phyloP scores from a whole-genome alignment of 2,113 vertebrate species.

The Chloebia gouldiae region DNA sequence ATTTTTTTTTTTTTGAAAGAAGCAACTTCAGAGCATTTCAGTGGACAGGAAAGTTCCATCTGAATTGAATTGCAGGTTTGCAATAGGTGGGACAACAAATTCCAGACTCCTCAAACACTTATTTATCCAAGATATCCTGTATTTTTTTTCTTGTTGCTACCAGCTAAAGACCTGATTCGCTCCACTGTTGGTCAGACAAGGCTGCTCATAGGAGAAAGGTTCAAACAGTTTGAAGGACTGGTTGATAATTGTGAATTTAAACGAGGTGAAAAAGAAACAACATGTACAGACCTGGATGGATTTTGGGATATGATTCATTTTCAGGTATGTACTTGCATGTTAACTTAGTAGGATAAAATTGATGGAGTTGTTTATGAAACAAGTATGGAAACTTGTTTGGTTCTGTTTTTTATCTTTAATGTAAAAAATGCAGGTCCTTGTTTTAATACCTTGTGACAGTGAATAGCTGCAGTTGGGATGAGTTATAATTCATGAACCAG shows the following conservation, averaged over 20 bases:
- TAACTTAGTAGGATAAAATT: background rate
- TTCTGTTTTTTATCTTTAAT: background rate
- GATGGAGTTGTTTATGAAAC: background rate
- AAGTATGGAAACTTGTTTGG: background rate
- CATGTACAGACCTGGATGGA: constrained; percentile 89
- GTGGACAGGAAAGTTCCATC: background rate
- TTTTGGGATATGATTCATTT: constrained; percentile 97
- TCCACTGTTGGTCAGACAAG: constrained; percentile 87
- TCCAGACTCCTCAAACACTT: background rate
- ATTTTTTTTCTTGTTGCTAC: background rate
- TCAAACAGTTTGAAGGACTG: constrained; percentile 89
- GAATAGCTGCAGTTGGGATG: background rate
- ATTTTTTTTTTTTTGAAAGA: background rate
- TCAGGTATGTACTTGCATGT: constrained; percentile 68
- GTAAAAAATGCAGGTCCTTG: background rate
- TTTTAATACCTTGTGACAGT: background rate
- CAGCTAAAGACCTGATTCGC: constrained; percentile 88
- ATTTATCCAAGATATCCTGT: background rate
- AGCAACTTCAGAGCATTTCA: background rate
- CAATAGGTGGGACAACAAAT: background rate
- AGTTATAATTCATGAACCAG: background rate
- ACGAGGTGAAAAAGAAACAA: constrained; percentile 87
- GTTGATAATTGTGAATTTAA: constrained; percentile 91
- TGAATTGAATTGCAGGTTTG: background rate
- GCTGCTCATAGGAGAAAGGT: constrained; percentile 89